Conservation (phyloP, 2,888 invertebrate species). For the Anagyrus pseudococci region DNA sequence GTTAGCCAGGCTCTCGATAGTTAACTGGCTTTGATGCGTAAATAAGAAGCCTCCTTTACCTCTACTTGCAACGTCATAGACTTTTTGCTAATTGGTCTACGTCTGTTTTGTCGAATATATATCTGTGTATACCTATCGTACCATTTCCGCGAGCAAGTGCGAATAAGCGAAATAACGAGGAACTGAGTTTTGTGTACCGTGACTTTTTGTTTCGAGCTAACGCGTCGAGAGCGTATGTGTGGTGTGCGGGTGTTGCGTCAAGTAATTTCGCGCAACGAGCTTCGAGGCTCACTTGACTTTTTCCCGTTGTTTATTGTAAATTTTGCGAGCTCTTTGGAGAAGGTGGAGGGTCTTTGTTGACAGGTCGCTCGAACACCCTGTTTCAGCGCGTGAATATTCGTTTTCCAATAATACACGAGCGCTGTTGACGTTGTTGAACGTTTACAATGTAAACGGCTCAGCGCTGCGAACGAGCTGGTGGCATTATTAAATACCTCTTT, state of each 20-base stretch:
- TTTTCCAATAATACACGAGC: constrained; percentile 35
- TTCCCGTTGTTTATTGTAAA: constrained; percentile 34
- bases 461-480: constrained; percentile 5
- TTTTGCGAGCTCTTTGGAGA: not conserved
- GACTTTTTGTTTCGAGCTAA: not conserved
- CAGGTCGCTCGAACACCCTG: constrained; percentile 6
- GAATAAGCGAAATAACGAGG: not conserved
- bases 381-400: constrained; percentile 21
- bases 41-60: not conserved
- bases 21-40: too few relatives aligned
- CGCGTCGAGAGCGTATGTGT: too few relatives aligned
- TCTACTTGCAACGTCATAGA: too few relatives aligned
- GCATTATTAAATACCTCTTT: constrained; percentile 34
- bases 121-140: not conserved
- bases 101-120: not conserved
- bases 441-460: constrained; percentile 35
- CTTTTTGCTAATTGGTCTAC: too few relatives aligned
- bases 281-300: constrained; percentile 2
- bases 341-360: constrained; percentile 13
- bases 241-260: too few relatives aligned
- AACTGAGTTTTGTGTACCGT: not conserved
- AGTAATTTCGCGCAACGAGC: not conserved
- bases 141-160: not conserved
- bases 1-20: too few relatives aligned
- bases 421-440: constrained; percentile 34